Base-by-base conservation (phyloP, 2,113 vertebrate species). In the Odontesthes bonariensis region DNA sequence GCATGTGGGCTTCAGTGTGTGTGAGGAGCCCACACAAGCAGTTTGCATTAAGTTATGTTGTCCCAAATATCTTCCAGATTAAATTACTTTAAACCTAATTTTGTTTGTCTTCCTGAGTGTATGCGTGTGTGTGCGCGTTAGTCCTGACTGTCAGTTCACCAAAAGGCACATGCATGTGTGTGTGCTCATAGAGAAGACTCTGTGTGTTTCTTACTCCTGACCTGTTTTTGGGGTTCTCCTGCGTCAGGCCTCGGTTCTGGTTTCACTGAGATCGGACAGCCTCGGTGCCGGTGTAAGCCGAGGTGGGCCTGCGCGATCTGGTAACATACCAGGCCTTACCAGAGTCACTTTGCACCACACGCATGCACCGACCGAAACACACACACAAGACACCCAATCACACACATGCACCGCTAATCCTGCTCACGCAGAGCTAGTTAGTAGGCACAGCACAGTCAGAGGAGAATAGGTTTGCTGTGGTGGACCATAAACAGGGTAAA, bases 221-320 rank as follows among this genome's bases (percentile, higher is more conserved):
- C 56, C 27, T 4, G 35, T 70, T 77, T 71, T 69, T 76, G 73
- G 71, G 66, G 61, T 60, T 84, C 79, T 85, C 69, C 58, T 78
- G 67, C 75, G 82, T 90, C 87, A 83, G 70, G 33, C 73, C 31
- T 38, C 5, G 75, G 75, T 88, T 92, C 88, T 86, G 89, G 88
- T 90, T 92, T 88, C 89, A 91, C 64, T 59, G 49, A 69, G 69
- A 83, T 77, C 63, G 73, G 82, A 87, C 60, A 19, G 76, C 66
- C 1, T 10, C 10, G 40, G 70, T 76, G 68, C 79, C n/a, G 74
- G 62, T 90, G 85, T 92, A 90, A 90, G 73, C 81, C 16, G 81
- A 91, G 87, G 88, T 90, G 83, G 83, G 84, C 86, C 69, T 65
- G 69, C 75, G 58, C 60, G 85, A 86, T 91, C 90, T 89, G 75